Conservation (phyloP, 2,888 invertebrate species). For the Cyclophora albipunctata region DNA sequence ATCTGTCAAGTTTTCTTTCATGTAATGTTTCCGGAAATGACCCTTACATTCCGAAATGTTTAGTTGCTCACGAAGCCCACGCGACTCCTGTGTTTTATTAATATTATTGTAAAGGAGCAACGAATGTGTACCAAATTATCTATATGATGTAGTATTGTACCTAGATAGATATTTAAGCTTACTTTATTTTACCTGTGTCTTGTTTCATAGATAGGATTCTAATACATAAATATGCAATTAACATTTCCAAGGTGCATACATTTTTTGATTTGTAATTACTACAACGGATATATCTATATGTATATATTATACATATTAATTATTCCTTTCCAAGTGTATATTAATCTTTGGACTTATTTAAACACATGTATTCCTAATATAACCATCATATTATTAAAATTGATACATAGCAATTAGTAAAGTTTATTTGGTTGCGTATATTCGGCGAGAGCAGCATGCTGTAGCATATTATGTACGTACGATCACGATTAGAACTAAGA, state of each 20-base stretch:
- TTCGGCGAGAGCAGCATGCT: conserved; percentile 39
- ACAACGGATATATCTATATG: conserved; percentile 10
- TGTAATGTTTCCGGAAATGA: conserved; percentile 31
- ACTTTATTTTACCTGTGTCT: conserved; percentile 35
- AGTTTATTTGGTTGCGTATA: conserved; percentile 30
- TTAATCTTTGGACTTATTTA: conserved; percentile 14
- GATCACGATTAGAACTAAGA: conserved; percentile 56
- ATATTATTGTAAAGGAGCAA: conserved; percentile 56
- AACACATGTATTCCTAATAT: conserved; percentile 2
- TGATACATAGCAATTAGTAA: background rate
- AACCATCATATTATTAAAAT: conserved; percentile 6
- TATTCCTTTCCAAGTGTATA: conserved; percentile 15
- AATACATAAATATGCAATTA: conserved; percentile 14
- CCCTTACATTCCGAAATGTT: conserved; percentile 61
- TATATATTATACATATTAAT: conserved; percentile 12
- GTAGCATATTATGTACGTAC: conserved; percentile 58
- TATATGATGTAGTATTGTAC: conserved; percentile 58
- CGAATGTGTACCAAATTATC: conserved; percentile 73
- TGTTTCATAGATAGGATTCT: conserved; percentile 25
- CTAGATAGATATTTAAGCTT: conserved; percentile 58
- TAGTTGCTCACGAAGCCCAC: conserved; percentile 44
- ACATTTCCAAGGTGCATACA: conserved; percentile 14
- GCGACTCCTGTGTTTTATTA: conserved; percentile 34
- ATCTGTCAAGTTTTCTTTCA: conserved; percentile 19
- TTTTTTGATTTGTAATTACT: background rate